Evolutionary conservation across 2,797 vertebrate genomes (phyloP), one percentile per base, ranked within the genome.

Genomic region (Ctenopoma multispine): DNA sequence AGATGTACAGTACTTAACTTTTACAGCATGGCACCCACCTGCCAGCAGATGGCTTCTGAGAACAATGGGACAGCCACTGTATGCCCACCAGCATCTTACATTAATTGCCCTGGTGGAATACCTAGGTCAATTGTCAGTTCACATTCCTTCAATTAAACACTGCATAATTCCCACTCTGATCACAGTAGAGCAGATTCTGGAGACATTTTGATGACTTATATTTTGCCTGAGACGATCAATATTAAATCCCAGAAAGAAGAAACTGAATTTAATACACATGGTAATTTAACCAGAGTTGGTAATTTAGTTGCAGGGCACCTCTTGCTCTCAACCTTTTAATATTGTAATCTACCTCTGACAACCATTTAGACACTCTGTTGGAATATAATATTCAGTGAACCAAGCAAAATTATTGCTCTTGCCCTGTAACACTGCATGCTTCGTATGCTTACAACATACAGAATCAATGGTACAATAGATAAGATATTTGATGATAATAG

Each of bases 271-370:
- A 79, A 81, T 53, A 48, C 70, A 60, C 31, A 75, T 69, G 66
- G 65, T 78, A 77, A 82, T 86, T 77, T 75, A 65, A 80, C 55
- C 69, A 72, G 64, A 82, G 61, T 82, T 74, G n/a, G 75, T 65
- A 23, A 84, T 75, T 82, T 62, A 78, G 65, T 81, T 60, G 47
- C 51, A 68, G 57, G 56, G 31, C 14, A 76, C 34, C 29, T 50
- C 40, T 75, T 67, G 43, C 29, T 41, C 57, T 63, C 27, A 71
- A 71, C 63, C 69, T 82, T 76, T 72, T 63, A 82, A 84, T 73
- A 84, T 66, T 85, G 56, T 50, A 79, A 76, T 82, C 47, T 61
- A 46, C 40, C 27, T 66, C 56, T 58, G 53, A 75, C 53, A 72
- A 46, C 47, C 66, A 69, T 78, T 80, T 65, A 83, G 69, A 47